Conservation (phyloP, 2,888 invertebrate species). For the Eilema caniola region DNA sequence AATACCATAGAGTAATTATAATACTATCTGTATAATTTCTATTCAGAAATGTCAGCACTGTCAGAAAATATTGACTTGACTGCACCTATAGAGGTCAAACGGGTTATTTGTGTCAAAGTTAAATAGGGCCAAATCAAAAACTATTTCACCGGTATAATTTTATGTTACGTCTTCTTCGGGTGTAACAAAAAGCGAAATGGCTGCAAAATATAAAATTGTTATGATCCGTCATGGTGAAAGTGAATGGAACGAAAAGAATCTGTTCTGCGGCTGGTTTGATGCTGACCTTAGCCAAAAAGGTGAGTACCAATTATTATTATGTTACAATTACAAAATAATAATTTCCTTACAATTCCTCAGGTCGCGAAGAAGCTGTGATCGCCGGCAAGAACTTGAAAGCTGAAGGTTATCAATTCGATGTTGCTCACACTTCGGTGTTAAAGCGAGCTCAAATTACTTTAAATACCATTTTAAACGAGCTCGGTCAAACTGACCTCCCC, state of each 20-base stretch:
- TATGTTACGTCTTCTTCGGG: not conserved
- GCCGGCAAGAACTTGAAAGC: conserved; percentile 92
- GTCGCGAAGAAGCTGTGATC: conserved; percentile 89
- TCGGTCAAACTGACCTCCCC: conserved; percentile 89
- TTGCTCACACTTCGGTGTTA: conserved; percentile 93
- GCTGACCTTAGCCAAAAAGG: conserved; percentile 90
- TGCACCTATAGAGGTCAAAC: conserved; percentile 59
- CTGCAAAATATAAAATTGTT: conserved; percentile 88
- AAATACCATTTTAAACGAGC: conserved; percentile 89
- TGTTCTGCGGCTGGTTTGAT: conserved; percentile 92
- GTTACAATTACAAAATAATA: too few relatives aligned
- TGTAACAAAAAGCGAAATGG: conserved; percentile 61
- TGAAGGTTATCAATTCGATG: conserved; percentile 91
- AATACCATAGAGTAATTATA: too few relatives aligned
- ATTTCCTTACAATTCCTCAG: conserved; percentile 63
- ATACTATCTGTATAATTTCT: too few relatives aligned
- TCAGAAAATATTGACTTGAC: conserved; percentile 35
- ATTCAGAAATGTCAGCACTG: too few relatives aligned
- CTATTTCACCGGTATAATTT: conserved; percentile 43
- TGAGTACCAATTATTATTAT: conserved; percentile 60
- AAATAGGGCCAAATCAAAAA: conserved; percentile 21
- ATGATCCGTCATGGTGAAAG: conserved; percentile 93
- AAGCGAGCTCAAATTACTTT: conserved; percentile 93
- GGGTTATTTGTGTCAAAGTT: conserved; percentile 71
- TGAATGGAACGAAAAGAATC: conserved; percentile 91